A percentile compares a stretch with the other conserved stretches of the same genome.
phyloP scores from a whole-genome alignment of 2,888 invertebrate species.

The Gerosis bhagava region DNA sequence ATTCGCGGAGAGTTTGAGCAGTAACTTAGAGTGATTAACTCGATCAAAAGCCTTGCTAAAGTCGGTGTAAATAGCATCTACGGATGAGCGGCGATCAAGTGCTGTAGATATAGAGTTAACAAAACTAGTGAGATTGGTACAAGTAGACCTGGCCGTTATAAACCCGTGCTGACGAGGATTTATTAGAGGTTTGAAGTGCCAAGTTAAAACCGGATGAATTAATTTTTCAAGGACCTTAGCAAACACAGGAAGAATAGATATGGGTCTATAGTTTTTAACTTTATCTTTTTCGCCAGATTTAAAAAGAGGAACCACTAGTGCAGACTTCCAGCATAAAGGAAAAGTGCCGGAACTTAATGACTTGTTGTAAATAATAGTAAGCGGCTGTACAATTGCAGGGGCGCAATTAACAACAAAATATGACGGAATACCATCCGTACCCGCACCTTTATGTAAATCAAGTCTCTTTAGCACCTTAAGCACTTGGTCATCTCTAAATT shows the following conservation, averaged over 20 bases:
- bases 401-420: slow-evolving; percentile 20
- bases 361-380: slow-evolving; percentile 9
- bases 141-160: slow-evolving; percentile 25
- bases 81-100: too few species aligned
- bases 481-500: slow-evolving; percentile 3
- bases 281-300: too few species aligned
- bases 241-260: background rate
- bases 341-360: too few species aligned
- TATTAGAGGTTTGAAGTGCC: slow-evolving; percentile 18
- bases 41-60: too few species aligned
- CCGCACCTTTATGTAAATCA: slow-evolving; percentile 5
- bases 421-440: slow-evolving; percentile 20
- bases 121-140: background rate
- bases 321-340: too few species aligned
- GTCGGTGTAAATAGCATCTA: too few species aligned
- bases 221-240: slow-evolving; percentile 29
- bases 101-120: too few species aligned
- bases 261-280: too few species aligned
- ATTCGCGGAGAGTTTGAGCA: too few species aligned
- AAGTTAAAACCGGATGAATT: slow-evolving; percentile 19
- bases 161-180: slow-evolving; percentile 32
- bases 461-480: slow-evolving; percentile 6
- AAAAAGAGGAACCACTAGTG: too few species aligned
- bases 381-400: background rate
- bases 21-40: too few species aligned